Evolutionary conservation across 2,888 invertebrate species (phyloP).

Genomic region (Tachystola acroxantha): DNA sequence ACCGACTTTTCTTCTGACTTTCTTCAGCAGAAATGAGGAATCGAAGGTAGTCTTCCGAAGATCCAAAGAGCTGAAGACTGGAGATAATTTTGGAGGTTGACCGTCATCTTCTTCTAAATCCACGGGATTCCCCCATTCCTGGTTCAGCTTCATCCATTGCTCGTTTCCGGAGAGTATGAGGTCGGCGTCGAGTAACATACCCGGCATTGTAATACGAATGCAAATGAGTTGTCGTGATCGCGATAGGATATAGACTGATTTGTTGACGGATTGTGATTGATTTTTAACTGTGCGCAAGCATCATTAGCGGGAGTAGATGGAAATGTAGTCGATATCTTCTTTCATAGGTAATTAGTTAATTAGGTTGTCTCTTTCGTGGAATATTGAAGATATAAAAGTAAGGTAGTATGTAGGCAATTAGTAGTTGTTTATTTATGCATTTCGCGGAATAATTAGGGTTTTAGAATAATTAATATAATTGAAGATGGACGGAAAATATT

Average conservation of each 20-base stretch:
- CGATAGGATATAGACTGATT: background rate
- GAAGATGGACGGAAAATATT: no score
- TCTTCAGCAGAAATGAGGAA: conserved; percentile 55
- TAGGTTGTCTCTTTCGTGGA: background rate
- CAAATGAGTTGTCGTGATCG: background rate
- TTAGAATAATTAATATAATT: no score
- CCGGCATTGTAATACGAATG: conserved; percentile 1
- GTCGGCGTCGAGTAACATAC: conserved; percentile 34
- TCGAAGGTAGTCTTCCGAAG: conserved; percentile 54
- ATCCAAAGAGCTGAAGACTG: conserved; percentile 52
- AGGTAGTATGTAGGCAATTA: no score
- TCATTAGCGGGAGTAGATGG: background rate
- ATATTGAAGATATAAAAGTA: no score
- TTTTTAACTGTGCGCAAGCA: background rate
- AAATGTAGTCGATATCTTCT: background rate
- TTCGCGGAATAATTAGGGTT: no score
- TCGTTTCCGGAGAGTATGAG: conserved; percentile 54
- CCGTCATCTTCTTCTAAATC: conserved; percentile 58
- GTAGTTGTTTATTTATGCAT: no score
- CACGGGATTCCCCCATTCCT: conserved; percentile 57
- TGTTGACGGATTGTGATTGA: background rate
- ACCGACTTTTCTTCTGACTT: conserved; percentile 42
- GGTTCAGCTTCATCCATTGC: conserved; percentile 56
- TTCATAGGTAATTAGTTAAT: background rate
- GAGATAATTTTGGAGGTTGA: conserved; percentile 24